A percentile compares a stretch with the other conserved stretches of the same genome.
Conservation (phyloP, 53 echinoderm and acorn worm species). For the Temnopleurus reevesii region DNA sequence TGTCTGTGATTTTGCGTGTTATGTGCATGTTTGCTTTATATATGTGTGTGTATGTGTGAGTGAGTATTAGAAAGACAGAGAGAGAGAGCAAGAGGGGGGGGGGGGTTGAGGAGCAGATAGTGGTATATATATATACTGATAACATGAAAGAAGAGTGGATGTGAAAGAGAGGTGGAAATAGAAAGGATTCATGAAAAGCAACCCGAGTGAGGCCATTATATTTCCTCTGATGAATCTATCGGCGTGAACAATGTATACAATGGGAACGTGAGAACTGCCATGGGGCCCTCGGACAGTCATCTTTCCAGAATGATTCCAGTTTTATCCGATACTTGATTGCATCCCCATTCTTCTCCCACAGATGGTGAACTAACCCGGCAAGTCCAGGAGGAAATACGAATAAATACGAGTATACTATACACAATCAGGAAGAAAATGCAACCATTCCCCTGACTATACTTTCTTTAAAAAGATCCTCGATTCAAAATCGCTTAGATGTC, state of each 20-base stretch:
- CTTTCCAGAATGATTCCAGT: slow-evolving; percentile 19
- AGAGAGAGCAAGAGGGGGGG: neutral
- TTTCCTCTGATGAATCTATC: slow-evolving; percentile 5
- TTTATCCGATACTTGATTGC: slow-evolving; percentile 22
- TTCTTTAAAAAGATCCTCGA: neutral
- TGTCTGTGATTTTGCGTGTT: no score
- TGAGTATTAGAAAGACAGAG: neutral
- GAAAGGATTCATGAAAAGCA: neutral
- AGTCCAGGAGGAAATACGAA: slow-evolving; percentile 6
- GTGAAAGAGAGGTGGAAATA: neutral
- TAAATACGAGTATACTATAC: neutral
- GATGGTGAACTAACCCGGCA: neutral
- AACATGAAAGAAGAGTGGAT: no score
- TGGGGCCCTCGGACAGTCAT: slow-evolving; percentile 4
- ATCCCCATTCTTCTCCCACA: neutral
- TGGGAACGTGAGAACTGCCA: slow-evolving; percentile 2
- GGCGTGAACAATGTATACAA: neutral
- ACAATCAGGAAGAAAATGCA: slow-evolving; percentile 6
- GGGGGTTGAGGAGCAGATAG: neutral
- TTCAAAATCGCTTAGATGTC: neutral
- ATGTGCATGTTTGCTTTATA: no score
- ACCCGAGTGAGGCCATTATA: neutral
- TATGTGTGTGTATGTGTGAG: no score
- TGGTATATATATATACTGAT: no score
- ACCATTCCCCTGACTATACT: neutral